Conservation (phyloP, 2,888 invertebrate species). For the Beris chalybata region DNA sequence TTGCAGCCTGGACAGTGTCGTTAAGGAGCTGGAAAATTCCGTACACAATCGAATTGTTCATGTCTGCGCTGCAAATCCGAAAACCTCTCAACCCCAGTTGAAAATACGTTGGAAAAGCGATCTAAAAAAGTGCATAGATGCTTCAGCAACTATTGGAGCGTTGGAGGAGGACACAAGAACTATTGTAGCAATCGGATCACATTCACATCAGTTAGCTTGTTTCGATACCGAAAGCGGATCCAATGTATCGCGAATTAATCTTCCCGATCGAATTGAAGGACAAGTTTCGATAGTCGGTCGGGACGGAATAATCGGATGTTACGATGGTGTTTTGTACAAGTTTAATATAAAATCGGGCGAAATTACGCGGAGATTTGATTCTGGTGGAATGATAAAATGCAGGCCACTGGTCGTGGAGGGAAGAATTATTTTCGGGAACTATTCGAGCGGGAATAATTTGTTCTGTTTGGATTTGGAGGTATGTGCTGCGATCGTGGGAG, state of each 20-base stretch:
- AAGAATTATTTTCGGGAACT: conserved; percentile 61
- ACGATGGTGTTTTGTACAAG: conserved; percentile 73
- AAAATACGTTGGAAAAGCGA: conserved; percentile 56
- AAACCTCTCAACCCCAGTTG: conserved; percentile 1
- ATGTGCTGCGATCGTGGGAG: conserved; percentile 13
- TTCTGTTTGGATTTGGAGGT: conserved; percentile 47
- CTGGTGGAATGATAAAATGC: conserved; percentile 55
- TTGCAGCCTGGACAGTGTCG: conserved; percentile 50
- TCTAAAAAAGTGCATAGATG: conserved; percentile 81
- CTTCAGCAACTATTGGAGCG: conserved; percentile 62
- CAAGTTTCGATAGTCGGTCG: conserved; percentile 58
- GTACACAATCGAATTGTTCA: background rate
- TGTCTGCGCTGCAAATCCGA: background rate
- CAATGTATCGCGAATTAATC: conserved; percentile 56
- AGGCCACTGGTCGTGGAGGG: conserved; percentile 66
- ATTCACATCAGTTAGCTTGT: conserved; percentile 71
- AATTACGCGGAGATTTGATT: conserved; percentile 63
- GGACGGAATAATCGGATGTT: conserved; percentile 72
- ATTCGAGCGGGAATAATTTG: conserved; percentile 54
- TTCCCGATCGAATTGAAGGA: conserved; percentile 76
- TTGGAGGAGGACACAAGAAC: conserved; percentile 55
- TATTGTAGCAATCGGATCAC: conserved; percentile 67
- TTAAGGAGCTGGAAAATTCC: conserved; percentile 23
- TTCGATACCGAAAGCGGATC: conserved; percentile 61
- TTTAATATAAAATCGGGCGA: conserved; percentile 60